Percentiles rank a stretch among this genome's conserved stretches.
phyloP scores from a whole-genome alignment of 37 sponge, comb jelly and placozoan genomes.

The Petrosia ficiformis region DNA sequence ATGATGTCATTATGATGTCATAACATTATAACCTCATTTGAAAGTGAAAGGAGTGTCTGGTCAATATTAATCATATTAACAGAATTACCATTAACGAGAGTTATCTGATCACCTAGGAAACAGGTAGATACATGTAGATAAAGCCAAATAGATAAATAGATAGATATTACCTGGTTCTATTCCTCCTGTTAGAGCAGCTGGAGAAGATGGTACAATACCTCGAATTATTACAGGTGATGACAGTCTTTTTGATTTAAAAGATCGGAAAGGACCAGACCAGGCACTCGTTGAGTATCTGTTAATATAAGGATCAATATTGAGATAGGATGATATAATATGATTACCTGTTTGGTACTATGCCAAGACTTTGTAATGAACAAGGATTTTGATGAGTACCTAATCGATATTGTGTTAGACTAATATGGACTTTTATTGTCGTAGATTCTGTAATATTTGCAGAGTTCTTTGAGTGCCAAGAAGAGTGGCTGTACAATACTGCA shows the following conservation, averaged over 20 bases:
- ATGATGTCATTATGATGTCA: neutral
- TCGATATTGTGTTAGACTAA: slow-evolving; percentile 23
- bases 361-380: slow-evolving; percentile 51
- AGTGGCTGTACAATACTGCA: too few relatives aligned
- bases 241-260: neutral
- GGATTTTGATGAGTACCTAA: neutral
- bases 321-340: too few relatives aligned
- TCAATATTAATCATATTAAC: slow-evolving; percentile 37
- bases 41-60: neutral
- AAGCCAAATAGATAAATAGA: too few relatives aligned
- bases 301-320: too few relatives aligned
- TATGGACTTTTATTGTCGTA: slow-evolving; percentile 1
- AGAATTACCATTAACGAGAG: slow-evolving; percentile 14
- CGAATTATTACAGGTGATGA: slow-evolving; percentile 31
- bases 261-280: too few relatives aligned
- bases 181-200: slow-evolving; percentile 31
- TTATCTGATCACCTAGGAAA: slow-evolving; percentile 44
- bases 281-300: too few relatives aligned
- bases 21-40: neutral
- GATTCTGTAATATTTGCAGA: too few relatives aligned
- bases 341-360: slow-evolving; percentile 46
- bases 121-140: neutral
- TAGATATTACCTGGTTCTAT: slow-evolving; percentile 46
- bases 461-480: too few relatives aligned
- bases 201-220: slow-evolving; percentile 37